Percentiles rank a stretch among this genome's conserved stretches.
Evolutionary conservation across 2,113 vertebrate genomes (phyloP).

Genomic region (Fulica atra): DNA sequence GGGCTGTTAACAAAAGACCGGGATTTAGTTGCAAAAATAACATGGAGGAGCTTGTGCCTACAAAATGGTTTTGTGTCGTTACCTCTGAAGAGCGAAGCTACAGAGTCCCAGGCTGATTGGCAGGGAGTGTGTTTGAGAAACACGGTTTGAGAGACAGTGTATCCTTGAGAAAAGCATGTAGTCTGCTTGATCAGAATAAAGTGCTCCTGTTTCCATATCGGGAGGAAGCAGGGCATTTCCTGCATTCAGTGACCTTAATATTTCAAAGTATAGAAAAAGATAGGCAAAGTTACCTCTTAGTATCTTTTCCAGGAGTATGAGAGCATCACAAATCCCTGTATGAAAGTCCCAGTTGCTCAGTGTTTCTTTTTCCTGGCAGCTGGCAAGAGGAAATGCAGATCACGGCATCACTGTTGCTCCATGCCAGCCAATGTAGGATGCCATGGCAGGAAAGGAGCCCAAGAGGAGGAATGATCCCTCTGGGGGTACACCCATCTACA

Average conservation of each 20-base stretch:
- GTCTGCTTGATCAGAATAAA: background rate
- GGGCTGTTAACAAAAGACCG: background rate
- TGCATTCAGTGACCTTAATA: background rate
- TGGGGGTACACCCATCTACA: rapidly evolving
- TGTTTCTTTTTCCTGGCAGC: background rate
- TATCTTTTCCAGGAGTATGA: background rate
- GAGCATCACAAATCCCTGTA: background rate
- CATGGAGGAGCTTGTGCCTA: background rate
- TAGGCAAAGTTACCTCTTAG: background rate
- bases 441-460: background rate
- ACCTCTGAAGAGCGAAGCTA: background rate
- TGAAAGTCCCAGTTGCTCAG: background rate
- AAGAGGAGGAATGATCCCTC: background rate
- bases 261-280: background rate
- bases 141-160: background rate
- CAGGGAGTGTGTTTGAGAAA: background rate
- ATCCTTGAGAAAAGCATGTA: background rate
- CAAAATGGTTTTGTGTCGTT: background rate
- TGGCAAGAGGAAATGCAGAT: rapidly evolving
- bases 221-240: background rate
- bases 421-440: rapidly evolving
- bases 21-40: background rate
- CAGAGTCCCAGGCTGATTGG: background rate
- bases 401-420: rapidly evolving
- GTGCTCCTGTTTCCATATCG: rapidly evolving